Conservation (phyloP, 1,140 invertebrate genomes). For the Penaeus chinensis region DNA sequence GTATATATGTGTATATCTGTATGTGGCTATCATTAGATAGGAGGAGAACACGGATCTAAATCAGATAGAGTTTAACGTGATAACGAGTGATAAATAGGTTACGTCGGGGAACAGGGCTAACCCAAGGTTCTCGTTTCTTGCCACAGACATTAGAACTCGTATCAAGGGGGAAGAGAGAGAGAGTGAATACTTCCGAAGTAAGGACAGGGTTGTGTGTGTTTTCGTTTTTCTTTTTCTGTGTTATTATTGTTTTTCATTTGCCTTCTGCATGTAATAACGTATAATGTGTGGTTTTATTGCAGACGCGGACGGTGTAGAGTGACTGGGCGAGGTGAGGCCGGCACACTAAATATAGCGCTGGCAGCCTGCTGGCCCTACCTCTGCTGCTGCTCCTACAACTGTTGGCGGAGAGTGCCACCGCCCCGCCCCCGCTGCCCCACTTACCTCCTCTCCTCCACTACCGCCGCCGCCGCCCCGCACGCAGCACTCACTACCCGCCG, state of each 20-base stretch:
- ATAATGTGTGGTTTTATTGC: conserved; percentile 7
- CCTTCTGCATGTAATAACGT: neutral
- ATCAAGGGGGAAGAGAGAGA: too few species aligned
- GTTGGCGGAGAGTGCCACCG: neutral
- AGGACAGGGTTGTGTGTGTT: neutral
- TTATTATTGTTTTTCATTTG: neutral
- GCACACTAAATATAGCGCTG: conserved; percentile 21
- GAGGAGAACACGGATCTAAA: too few species aligned
- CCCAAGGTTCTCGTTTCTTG: too few species aligned
- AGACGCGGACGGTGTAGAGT: conserved; percentile 16
- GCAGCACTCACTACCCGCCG: neutral
- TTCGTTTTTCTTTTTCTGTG: neutral
- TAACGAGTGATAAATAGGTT: too few species aligned
- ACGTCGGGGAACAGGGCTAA: too few species aligned
- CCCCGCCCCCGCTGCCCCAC: conserved; percentile 1
- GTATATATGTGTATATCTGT: too few species aligned
- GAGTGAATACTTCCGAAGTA: too few species aligned
- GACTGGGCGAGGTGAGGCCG: conserved; percentile 21
- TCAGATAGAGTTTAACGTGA: too few species aligned
- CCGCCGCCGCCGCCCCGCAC: neutral
- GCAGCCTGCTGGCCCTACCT: neutral
- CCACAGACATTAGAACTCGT: too few species aligned
- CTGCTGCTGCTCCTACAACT: neutral
- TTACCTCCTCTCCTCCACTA: neutral
- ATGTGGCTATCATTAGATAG: too few species aligned